Evolutionary conservation across 1,140 invertebrate species (phyloP).

Genomic region (Popillia japonica): DNA sequence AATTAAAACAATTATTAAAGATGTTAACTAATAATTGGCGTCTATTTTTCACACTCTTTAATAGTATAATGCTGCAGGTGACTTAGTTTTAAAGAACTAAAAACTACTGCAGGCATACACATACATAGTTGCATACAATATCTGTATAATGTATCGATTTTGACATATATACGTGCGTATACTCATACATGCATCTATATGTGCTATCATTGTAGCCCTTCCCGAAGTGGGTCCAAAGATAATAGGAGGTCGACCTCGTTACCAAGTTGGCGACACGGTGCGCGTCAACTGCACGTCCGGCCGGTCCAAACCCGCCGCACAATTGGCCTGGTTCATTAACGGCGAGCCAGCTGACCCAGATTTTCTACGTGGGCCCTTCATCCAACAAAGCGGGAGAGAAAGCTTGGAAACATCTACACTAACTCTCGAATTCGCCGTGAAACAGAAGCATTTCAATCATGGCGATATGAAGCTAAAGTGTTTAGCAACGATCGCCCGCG

Average conservation of each 20-base stretch:
- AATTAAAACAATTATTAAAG: no score
- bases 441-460: constrained; percentile 77
- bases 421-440: constrained; percentile 74
- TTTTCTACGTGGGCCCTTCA: constrained; percentile 62
- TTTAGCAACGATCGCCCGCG: constrained; percentile 82
- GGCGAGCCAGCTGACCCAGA: constrained; percentile 73
- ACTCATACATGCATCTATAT: no score
- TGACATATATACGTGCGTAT: no score
- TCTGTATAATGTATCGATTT: no score
- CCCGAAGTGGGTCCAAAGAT: constrained; percentile 85
- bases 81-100: no score
- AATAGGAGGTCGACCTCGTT: constrained; percentile 77
- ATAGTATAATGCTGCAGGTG: no score
- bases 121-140: no score
- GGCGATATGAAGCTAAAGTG: constrained; percentile 89
- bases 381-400: constrained; percentile 61
- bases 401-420: constrained; percentile 75
- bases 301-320: constrained; percentile 81
- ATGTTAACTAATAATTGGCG: no score
- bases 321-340: constrained; percentile 88
- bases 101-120: no score
- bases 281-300: constrained; percentile 85
- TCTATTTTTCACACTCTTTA: no score
- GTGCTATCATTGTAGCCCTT: constrained; percentile 68
- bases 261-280: constrained; percentile 82